Evolutionary conservation across 2,888 invertebrate species (phyloP).

Genomic region (Drosophila infuscata): DNA sequence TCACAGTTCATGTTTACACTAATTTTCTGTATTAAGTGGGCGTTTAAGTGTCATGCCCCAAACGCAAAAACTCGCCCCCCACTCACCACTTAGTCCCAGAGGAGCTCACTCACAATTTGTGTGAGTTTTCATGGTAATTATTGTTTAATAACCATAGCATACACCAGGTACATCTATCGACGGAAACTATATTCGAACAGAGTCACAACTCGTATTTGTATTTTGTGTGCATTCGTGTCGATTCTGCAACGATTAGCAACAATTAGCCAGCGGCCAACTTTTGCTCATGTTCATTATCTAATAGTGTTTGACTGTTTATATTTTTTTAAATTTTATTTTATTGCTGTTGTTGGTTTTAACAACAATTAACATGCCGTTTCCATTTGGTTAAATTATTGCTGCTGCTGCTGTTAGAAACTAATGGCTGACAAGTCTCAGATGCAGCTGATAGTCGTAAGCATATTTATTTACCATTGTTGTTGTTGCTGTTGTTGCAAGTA

Average conservation of each 20-base stretch:
- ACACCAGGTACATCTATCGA: constrained; percentile 6
- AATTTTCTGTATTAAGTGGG: constrained; percentile 51
- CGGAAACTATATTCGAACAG: not conserved
- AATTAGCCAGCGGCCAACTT: constrained; percentile 67
- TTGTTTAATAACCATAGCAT: constrained; percentile 46
- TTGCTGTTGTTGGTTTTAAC: constrained; percentile 33
- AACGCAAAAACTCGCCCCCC: not conserved
- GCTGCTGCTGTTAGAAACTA: constrained; percentile 37
- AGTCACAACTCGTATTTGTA: not conserved
- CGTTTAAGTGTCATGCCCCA: constrained; percentile 43
- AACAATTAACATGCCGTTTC: constrained; percentile 72
- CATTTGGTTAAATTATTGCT: constrained; percentile 56
- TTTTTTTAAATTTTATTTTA: constrained; percentile 9
- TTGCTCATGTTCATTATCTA: constrained; percentile 68
- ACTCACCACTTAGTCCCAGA: not conserved
- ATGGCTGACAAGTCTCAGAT: constrained; percentile 44
- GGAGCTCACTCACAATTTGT: constrained; percentile 22
- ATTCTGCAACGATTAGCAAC: constrained; percentile 76
- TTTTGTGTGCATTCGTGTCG: constrained; percentile 57
- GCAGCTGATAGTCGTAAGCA: constrained; percentile 47
- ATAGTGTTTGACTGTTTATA: constrained; percentile 52
- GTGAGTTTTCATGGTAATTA: constrained; percentile 70
- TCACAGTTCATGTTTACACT: constrained; percentile 55
- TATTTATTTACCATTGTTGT: constrained; percentile 14
- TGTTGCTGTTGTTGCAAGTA: constrained; percentile 16